Evolutionary conservation across 1,140 invertebrate species (phyloP), one percentile per base, ranked within the genome.

Genomic region (Caenorhabditis briggsae): DNA sequence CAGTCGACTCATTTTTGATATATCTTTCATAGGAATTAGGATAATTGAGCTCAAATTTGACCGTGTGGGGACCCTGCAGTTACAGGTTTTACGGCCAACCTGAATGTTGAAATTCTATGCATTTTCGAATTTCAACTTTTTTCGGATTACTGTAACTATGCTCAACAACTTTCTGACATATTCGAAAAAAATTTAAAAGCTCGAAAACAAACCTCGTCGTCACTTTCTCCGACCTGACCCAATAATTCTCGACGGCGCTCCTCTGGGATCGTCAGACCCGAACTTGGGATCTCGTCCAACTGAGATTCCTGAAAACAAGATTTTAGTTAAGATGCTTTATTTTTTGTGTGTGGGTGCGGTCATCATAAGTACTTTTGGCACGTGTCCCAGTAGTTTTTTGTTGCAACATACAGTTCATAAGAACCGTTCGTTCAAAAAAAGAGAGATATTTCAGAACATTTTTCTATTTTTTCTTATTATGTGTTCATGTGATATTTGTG

Each of bases 251-350:
- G 87, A 12, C 87, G 88, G 61, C 90, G 90, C 87, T 88, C 91
- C 48, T 91, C 89, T 20, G 91, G 92, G 50, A 92, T 91, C 82
- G 91, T 89, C 85, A 83, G 89, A 82, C 89, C 90, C 53, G 86
- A 90, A 33, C 82, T 89, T 23, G 88, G 88, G 56, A 89, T 65
- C 59, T 88, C 88, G 82, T 89, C 88, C 55, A 87, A 82, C 84
- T 87, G 82, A 46, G 86, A 88, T 83, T 89, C 88, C 88, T 89
- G 87, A 64, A 83, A 85, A 83, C 18, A 0, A 83, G n/a, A 25
- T 25, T 11, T 25, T 18, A n/a, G 56, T 58, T 8, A 2, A 64
- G 9, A 7, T 33, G 3, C 2, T 64, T 33, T 12, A 6, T 1
- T 70, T 12, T 6, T n/a, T 25, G 9, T 78, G 43, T 41, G 61